These are phyloP conservation scores for Campoplex nolae DNA, from an alignment of 2,888 invertebrate genomes.

Conservation along the genomic window DNA sequence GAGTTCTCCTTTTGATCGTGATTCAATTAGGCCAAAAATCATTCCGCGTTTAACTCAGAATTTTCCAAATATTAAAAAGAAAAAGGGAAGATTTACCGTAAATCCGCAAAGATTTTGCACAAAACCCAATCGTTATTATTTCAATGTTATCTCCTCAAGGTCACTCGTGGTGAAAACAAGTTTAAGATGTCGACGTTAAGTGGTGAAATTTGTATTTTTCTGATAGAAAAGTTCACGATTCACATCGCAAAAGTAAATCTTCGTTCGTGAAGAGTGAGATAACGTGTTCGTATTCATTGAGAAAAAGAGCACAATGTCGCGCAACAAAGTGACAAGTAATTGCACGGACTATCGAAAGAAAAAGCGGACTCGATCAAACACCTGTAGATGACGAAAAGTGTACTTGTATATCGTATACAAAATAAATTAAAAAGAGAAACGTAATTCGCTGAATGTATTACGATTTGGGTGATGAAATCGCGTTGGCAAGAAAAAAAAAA, in stretches of 20 bases:
- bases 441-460: background rate
- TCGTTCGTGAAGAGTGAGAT: constrained; percentile 17
- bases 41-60: background rate
- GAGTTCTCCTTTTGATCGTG: background rate
- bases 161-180: background rate
- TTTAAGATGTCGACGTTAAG: background rate
- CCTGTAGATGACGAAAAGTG: constrained; percentile 44
- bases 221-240: constrained; percentile 1
- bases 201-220: constrained; percentile 21
- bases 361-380: constrained; percentile 47
- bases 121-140: background rate
- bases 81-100: background rate
- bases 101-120: background rate
- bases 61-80: background rate
- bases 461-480: background rate
- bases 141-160: background rate
- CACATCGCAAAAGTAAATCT: constrained; percentile 16
- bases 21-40: background rate
- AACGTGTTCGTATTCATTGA: constrained; percentile 13
- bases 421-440: constrained; percentile 8
- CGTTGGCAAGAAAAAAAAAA: background rate
- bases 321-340: constrained; percentile 26
- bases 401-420: background rate
- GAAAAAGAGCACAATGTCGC: constrained; percentile 32
- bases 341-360: constrained; percentile 46